Evolutionary conservation across 2,797 vertebrate genomes (phyloP).

Genomic region (Cryptoprocta ferox): DNA sequence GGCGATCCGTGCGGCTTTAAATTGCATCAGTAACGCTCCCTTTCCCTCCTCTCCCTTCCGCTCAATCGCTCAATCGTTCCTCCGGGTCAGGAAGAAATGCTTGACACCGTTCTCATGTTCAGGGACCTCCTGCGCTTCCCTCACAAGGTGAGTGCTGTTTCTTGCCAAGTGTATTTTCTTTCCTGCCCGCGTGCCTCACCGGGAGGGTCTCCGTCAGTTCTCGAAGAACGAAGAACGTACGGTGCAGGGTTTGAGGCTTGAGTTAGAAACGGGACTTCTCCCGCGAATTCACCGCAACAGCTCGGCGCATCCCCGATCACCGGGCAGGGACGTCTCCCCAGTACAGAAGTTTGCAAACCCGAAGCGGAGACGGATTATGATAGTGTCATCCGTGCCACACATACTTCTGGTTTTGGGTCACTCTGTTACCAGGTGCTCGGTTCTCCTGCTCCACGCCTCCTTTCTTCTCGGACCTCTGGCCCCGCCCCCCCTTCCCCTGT

Average conservation of each 20-base stretch:
- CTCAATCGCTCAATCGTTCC: neutral
- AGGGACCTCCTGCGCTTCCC: slow-evolving; percentile 85
- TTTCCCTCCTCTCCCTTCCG: neutral
- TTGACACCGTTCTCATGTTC: slow-evolving; percentile 84
- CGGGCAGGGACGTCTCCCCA: neutral
- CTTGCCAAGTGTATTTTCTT: neutral
- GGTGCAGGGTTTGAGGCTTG: neutral
- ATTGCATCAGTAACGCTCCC: neutral
- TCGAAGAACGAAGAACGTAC: neutral
- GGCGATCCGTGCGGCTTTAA: rapidly evolving
- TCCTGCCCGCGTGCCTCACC: neutral
- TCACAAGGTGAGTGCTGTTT: slow-evolving; percentile 84
- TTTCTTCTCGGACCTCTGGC: too few relatives aligned
- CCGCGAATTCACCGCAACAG: neutral
- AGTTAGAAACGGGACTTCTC: neutral
- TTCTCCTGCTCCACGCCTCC: neutral
- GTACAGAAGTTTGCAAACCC: neutral
- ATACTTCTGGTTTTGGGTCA: neutral
- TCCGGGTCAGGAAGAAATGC: slow-evolving; percentile 82
- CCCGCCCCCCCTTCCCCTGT: too few relatives aligned
- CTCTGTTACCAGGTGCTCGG: neutral
- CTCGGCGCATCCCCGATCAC: neutral
- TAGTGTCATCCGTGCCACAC: rapidly evolving
- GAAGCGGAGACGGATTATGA: neutral
- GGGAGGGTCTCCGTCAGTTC: neutral